Evolutionary conservation across 2,113 vertebrate species (phyloP), one percentile per base, ranked within the genome.

Genomic region (Numida meleagris): DNA sequence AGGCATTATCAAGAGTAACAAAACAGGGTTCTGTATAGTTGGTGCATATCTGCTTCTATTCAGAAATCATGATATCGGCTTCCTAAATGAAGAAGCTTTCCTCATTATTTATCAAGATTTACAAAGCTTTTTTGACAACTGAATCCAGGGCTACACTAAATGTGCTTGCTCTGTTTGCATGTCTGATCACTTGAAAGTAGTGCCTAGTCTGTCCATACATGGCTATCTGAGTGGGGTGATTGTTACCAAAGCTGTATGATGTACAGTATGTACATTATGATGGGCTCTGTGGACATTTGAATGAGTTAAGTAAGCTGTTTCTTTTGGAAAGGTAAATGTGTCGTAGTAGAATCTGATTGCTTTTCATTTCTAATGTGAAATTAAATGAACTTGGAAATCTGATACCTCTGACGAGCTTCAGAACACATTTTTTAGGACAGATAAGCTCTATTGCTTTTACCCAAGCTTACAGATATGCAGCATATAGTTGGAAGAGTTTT

Each of bases 181-280:
- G 5, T 84, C 18, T 73, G 46, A 45, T 55, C 61, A 5, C 65
- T 81, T 74, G 42, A 10, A 43, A 14, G 24, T 16, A 21, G 6
- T 12, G 6, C 15, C 40, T 0, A 0, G 23, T 25, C 4, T 38
- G 18, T 24, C 18, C 1, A 0, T 15, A 5, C 19, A 1, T 4
- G 6, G n/a, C 9, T 29, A 11, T 42, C 25, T 42, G 51, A 55
- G 14, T 21, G n/a, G 19, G n/a, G 72, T 43, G 31, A 25, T 36
- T 42, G 29, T 58, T 84, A 46, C 19, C 16, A 17, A 46, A 73
- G 7, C 10, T 82, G 1, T 65, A n/a, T n/a, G n/a, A n/a, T n/a
- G n/a, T n/a, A n/a, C n/a, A n/a, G n/a, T n/a, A n/a, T n/a, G n/a
- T 95, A 38, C 7, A 29, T 33, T 18, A 14, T 46, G 19, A 10